Base-by-base conservation (phyloP, 2,113 vertebrate genomes). In the Catharus fuscescens region DNA sequence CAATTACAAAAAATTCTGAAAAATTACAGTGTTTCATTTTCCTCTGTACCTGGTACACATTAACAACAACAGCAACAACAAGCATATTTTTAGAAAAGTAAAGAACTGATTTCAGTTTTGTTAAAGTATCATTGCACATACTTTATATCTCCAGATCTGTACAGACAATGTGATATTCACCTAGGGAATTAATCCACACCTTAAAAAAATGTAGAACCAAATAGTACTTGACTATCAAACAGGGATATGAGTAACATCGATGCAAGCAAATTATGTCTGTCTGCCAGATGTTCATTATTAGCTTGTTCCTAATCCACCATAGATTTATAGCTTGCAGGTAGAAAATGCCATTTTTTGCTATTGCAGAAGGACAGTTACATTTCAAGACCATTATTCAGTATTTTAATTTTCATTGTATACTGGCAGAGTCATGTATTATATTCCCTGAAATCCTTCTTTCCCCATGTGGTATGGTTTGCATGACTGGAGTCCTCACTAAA, bases 151-250 rank as follows among this genome's bases (percentile, higher is more conserved):
- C 19, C 20, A 80, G n/a, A 32, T 79, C 12, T 52, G 40, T 40
- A 53, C 12, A 26, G 34, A 45, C 14, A 71, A 38, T 28, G 16
- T 32, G 61, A 76, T 36, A 70, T 13, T 65, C 14, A 5, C 16
- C 81, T 26, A 88, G 62, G n/a, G 20, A 90, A 89, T 64, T 40
- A 66, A 79, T 48, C 3, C 18, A 70, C 47, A 40, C 9, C 59
- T 78, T 83, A 57, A 86, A 95, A 95, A 80, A 71, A 57, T 34
- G 32, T 74, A 93, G 67, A 81, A 87, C 32, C 71, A 65, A 94
- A 66, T 2, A 0, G 2, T 32, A 67, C n/a, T 67, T 72, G 73
- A 83, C 32, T 92, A 85, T 14, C 53, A 54, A 85, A 73, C 25
- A 61, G 25, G 31, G 53, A 29, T 50, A 86, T 20, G 13, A 82